Base-by-base conservation (phyloP, 2,888 invertebrate genomes). In the Diloba caeruleocephala region DNA sequence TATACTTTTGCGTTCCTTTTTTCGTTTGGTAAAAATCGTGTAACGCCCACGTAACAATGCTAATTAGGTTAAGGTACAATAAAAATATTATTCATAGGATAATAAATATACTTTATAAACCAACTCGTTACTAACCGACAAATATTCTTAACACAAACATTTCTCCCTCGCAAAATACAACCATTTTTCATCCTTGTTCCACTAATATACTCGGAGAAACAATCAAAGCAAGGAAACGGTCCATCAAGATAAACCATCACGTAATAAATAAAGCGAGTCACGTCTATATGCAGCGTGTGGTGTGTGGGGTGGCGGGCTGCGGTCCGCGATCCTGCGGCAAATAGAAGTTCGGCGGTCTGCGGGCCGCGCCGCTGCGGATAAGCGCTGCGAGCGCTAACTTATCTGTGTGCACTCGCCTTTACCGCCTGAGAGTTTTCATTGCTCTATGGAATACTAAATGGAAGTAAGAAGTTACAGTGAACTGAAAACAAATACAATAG, bases 261-360 rank as follows among this genome's bases (percentile, higher is more conserved):
- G 68, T 67, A 71, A 67, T 63, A 57, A 71, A 62, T 68, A 59
- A 71, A 31, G 33, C 50, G 33, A 46, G 44, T 36, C 44, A 42
- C 33, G 29, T 54, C 34, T 43, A 23, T 31, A 31, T 33, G 31
- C 12, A 28, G 19, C 38, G 8, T 21, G 26, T 41, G 39, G 43
- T 52, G 34, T 19, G 48, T 43, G 34, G 52, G 52, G 58, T 23
- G 45, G 59, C 34, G 45, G 26, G 17, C 55, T 12, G 54, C 58
- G 58, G 44, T 59, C 59, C 52, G 52, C 55, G 26, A 23, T 36
- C 31, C 29, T 36, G 46, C 29, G 49, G 44, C 29, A 34, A 31
- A 42, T 42, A 39, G 26, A 31, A 56, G 48, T 39, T 38, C 33
- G 45, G 39, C 31, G 37, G 52, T 44, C 44, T 55, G 49, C 41